A percentile compares a stretch with the other conserved stretches of the same genome.
These are phyloP conservation scores for Protophormia terraenovae DNA, from an alignment of 2,888 invertebrate species.

Conservation along the genomic window DNA sequence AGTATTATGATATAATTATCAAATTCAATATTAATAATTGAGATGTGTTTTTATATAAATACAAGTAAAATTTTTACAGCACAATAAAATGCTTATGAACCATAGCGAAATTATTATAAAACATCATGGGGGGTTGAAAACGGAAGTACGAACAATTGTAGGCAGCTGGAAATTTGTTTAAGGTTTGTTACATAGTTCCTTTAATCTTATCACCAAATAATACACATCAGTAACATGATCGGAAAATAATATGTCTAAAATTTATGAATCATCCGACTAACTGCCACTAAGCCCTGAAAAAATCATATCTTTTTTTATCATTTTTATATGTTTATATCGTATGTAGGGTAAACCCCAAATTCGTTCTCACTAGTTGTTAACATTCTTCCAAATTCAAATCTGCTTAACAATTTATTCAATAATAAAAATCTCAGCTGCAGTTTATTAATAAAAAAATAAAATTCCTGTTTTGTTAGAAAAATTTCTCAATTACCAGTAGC, in stretches of 20 bases:
- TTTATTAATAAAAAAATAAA: not conserved
- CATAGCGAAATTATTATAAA: not conserved
- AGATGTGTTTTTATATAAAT: not conserved
- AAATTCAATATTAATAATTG: not conserved
- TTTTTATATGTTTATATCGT: no score
- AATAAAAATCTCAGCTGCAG: slow-evolving; percentile 36
- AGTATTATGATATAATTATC: not conserved
- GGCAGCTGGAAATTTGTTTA: no score
- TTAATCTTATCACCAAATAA: no score
- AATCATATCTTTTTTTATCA: no score
- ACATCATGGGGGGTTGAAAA: not conserved
- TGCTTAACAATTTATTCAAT: not conserved
- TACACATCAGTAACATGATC: no score
- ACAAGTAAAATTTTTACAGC: not conserved
- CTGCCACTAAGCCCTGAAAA: no score
- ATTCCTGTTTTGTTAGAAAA: not conserved
- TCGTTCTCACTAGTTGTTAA: not conserved
- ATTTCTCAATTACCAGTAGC: slow-evolving; percentile 17
- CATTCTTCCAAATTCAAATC: not conserved
- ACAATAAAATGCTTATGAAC: not conserved
- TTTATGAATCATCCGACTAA: no score
- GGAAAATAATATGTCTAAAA: no score
- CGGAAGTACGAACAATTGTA: not conserved
- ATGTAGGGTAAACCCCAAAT: not conserved
- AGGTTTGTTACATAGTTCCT: not conserved